Base-by-base conservation (phyloP, 2,888 invertebrate species). In the Hypercompe scribonia region DNA sequence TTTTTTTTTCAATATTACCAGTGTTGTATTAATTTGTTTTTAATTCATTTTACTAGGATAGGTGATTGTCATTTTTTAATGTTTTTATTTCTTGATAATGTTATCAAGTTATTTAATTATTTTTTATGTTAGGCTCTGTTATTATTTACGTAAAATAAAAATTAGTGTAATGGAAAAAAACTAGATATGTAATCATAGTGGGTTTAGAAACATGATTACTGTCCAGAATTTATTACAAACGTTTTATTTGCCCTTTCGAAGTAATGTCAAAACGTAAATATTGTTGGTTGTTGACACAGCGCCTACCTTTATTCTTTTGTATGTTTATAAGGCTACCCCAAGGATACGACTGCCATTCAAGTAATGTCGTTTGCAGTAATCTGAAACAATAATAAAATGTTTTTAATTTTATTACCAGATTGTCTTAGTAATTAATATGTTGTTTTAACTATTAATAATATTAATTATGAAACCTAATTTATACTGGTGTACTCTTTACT, bases 351-450 rank as follows among this genome's bases (percentile, higher is more conserved):
- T 11, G 66, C 21, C 11, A 13, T 74, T 61, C 68, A 39, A 54
- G 74, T 65, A 74, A 65, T 21, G 1, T 15, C 54, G 36, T 54
- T 68, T 54, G 24, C 36, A 63, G 66, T 58, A 63, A 80, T 73
- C 82, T 83, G 83, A 71, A 83, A 83, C 83, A 72, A 83, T 81
- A 77, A 39, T 18, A 31, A 72, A 67, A 54, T 68, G n/a, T 68
- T 58, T 54, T 8, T 68, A 36, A 36, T 28, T 46, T 31, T 66
- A 21, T 46, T 46, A 5, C 13, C 33, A 21, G 8, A 0, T 46
- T n/a, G 11, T 46, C 33, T 10, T 54, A 68, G 8, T 54, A 61
- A 31, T 18, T 46, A 21, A 46, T 46, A 46, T 21, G 50, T 50
- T 24, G 33, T 67, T 31, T 13, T 66, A 46, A 46, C 3, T 21